phyloP scores from a whole-genome alignment of 2,888 invertebrate genomes.

The Gastracanthus pulcherrimus region DNA sequence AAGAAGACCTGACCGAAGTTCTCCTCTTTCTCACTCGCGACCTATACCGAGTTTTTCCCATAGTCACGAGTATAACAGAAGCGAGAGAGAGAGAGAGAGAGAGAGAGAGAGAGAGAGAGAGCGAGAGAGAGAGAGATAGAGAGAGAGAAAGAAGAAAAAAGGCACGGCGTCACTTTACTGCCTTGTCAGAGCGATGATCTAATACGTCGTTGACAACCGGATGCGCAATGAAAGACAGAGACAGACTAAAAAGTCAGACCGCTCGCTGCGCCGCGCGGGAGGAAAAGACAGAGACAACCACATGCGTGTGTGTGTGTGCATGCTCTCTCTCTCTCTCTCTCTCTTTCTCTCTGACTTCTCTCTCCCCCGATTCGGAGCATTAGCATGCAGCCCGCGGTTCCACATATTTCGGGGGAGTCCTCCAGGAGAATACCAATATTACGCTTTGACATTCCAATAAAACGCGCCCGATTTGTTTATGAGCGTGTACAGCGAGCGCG shows the following conservation, averaged over 20 bases:
- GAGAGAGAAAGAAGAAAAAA: neutral
- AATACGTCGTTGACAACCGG: slow-evolving; percentile 73
- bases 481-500: slow-evolving; percentile 71
- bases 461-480: slow-evolving; percentile 78
- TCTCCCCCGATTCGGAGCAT: slow-evolving; percentile 60
- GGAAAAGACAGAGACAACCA: too few relatives aligned
- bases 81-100: too few relatives aligned
- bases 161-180: neutral
- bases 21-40: too few relatives aligned
- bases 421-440: slow-evolving; percentile 76
- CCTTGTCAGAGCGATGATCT: slow-evolving; percentile 50
- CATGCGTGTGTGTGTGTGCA: too few relatives aligned
- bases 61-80: neutral
- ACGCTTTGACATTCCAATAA: slow-evolving; percentile 77
- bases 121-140: too few relatives aligned
- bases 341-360: too few relatives aligned
- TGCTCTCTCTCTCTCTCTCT: too few relatives aligned
- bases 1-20: neutral
- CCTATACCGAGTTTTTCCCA: slow-evolving; percentile 46
- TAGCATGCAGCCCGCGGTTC: slow-evolving; percentile 76
- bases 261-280: slow-evolving; percentile 67
- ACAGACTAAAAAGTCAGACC: slow-evolving; percentile 54
- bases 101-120: too few relatives aligned
- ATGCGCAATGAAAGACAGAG: slow-evolving; percentile 68
- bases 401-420: slow-evolving; percentile 76